Conservation (phyloP, 2,113 vertebrate species). For the Dipodomys spectabilis region DNA sequence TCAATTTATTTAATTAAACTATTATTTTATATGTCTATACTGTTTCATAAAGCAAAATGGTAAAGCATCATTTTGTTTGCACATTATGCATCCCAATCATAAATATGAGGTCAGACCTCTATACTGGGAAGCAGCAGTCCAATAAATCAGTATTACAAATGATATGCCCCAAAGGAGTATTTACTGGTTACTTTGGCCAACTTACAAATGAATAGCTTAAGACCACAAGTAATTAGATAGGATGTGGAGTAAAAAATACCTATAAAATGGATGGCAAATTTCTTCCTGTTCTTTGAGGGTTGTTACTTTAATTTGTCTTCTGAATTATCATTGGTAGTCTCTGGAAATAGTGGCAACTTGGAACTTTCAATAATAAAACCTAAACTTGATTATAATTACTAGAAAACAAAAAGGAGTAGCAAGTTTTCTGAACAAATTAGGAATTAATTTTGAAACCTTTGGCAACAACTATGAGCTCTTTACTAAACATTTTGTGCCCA, state of each 20-base stretch:
- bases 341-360: slow-evolving; percentile 9
- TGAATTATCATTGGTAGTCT: slow-evolving; percentile 12
- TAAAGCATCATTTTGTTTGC: slow-evolving; percentile 52
- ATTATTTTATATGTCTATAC: slow-evolving; percentile 45
- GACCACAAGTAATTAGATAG: slow-evolving; percentile 69
- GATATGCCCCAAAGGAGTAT: slow-evolving; percentile 76
- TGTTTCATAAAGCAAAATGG: slow-evolving; percentile 54
- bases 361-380: slow-evolving; percentile 9
- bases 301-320: slow-evolving; percentile 35
- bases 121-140: slow-evolving; percentile 52
- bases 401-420: slow-evolving; percentile 49
- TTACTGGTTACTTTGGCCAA: slow-evolving; percentile 73
- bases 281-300: background rate
- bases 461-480: background rate
- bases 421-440: slow-evolving; percentile 41
- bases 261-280: slow-evolving; percentile 50
- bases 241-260: slow-evolving; percentile 33
- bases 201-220: slow-evolving; percentile 72
- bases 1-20: slow-evolving; percentile 59
- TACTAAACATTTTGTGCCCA: slow-evolving; percentile 13
- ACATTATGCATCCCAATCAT: slow-evolving; percentile 71
- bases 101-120: slow-evolving; percentile 63
- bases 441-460: slow-evolving; percentile 21
- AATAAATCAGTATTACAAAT: slow-evolving; percentile 77
- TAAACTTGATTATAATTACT: slow-evolving; percentile 50